A percentile compares a stretch with the other conserved stretches of the same genome.
phyloP scores from a whole-genome alignment of 2,797 vertebrate species.

The Cryptoblepharus egeriae region DNA sequence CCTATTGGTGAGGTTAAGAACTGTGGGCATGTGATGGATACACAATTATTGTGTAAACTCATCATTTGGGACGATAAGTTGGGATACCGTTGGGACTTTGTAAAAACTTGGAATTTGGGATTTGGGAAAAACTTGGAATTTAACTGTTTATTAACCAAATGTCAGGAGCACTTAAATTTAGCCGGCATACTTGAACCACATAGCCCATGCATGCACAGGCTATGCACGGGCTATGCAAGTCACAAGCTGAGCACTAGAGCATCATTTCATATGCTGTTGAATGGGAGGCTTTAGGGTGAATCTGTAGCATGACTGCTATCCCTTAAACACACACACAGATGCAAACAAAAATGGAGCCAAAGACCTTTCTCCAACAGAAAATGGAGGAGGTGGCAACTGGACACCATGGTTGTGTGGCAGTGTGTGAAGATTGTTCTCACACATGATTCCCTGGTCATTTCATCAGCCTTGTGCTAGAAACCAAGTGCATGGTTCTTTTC shows the following conservation, averaged over 20 bases:
- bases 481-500: not conserved
- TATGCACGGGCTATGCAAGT: not conserved
- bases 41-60: too few relatives aligned
- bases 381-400: not conserved
- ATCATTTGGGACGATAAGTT: too few relatives aligned
- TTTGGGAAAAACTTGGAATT: not conserved
- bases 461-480: not conserved
- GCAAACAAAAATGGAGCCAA: not conserved
- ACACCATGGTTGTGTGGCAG: not conserved
- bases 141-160: not conserved
- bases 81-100: too few relatives aligned
- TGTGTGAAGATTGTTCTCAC: not conserved
- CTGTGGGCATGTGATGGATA: too few relatives aligned
- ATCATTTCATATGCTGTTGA: not conserved
- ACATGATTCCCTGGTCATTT: not conserved
- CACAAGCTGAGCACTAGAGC: not conserved
- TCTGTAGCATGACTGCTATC: not conserved
- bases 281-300: not conserved
- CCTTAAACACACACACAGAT: too few relatives aligned
- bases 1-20: too few relatives aligned
- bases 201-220: not conserved
- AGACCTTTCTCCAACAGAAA: too few relatives aligned
- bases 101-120: not conserved
- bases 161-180: not conserved
- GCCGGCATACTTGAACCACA: not conserved